Percentiles rank a stretch among this genome's conserved stretches.
Conservation (phyloP, 2,113 vertebrate species). For the Erythrolamprus reginae region DNA sequence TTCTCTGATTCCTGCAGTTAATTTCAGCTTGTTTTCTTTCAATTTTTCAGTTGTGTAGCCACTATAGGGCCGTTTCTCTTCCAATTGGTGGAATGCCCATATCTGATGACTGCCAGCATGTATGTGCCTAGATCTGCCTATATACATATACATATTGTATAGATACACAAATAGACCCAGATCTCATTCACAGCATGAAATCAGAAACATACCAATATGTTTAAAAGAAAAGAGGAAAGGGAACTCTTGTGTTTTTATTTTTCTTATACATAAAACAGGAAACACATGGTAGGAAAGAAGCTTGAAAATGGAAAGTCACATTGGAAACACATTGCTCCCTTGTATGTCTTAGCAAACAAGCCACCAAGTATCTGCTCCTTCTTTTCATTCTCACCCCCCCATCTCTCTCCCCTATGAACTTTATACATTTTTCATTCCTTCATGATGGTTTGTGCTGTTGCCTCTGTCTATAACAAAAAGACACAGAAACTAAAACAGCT, state of each 20-base stretch:
- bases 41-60: not conserved
- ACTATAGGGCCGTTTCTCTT: not conserved
- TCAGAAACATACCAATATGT: not conserved
- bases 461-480: not conserved
- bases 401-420: not conserved
- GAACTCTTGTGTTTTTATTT: slow-evolving; percentile 14
- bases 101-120: not conserved
- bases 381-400: accelerated
- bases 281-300: slow-evolving; percentile 65
- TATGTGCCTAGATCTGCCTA: not conserved
- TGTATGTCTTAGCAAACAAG: not conserved
- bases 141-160: not conserved
- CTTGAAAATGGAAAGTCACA: slow-evolving; percentile 51
- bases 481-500: not conserved
- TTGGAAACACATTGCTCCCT: slow-evolving; percentile 40
- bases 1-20: not conserved
- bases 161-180: not conserved
- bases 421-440: not conserved
- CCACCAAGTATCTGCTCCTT: not conserved
- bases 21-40: not conserved
- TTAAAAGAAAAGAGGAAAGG: slow-evolving; percentile 66
- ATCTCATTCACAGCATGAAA: not conserved
- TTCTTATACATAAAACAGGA: slow-evolving; percentile 56
- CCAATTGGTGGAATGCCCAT: not conserved
- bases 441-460: not conserved